Conservation (phyloP, 1,140 invertebrate species). For the Ephestia elutella region DNA sequence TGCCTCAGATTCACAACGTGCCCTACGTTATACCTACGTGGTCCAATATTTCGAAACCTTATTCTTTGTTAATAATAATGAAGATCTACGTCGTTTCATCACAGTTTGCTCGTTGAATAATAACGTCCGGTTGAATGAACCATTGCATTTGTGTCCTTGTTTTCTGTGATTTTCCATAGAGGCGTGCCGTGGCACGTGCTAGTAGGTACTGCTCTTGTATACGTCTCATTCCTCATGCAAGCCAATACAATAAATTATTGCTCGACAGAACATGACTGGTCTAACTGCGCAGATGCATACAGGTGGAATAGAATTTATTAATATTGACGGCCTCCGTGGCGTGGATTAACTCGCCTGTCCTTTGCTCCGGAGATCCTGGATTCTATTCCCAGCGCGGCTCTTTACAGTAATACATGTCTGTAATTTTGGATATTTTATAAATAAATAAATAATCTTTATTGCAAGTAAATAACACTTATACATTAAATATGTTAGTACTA, state of each 20-base stretch:
- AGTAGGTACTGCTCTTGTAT: constrained; percentile 11
- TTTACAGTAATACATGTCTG: no score
- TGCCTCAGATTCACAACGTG: constrained; percentile 1
- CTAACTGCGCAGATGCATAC: constrained; percentile 28
- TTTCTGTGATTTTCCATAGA: constrained; percentile 71
- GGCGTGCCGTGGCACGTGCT: constrained; percentile 40
- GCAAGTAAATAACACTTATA: no score
- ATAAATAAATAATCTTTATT: no score
- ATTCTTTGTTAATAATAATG: constrained; percentile 70
- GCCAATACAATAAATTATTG: constrained; percentile 38
- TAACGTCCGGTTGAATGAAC: constrained; percentile 71
- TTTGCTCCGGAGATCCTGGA: no score
- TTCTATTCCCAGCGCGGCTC: no score
- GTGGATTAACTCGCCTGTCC: no score
- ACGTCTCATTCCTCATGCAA: constrained; percentile 34
- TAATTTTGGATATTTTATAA: no score
- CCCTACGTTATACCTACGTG: constrained; percentile 43
- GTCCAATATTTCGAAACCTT: constrained; percentile 57
- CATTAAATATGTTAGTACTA: no score
- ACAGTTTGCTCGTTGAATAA: constrained; percentile 69
- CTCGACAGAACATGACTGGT: constrained; percentile 25
- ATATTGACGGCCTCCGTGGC: neutral
- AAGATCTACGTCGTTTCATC: constrained; percentile 71
- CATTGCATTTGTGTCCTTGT: constrained; percentile 71
- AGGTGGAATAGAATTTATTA: no score